phyloP scores from a whole-genome alignment of 2,888 invertebrate genomes.

The Cetonia aurata region DNA sequence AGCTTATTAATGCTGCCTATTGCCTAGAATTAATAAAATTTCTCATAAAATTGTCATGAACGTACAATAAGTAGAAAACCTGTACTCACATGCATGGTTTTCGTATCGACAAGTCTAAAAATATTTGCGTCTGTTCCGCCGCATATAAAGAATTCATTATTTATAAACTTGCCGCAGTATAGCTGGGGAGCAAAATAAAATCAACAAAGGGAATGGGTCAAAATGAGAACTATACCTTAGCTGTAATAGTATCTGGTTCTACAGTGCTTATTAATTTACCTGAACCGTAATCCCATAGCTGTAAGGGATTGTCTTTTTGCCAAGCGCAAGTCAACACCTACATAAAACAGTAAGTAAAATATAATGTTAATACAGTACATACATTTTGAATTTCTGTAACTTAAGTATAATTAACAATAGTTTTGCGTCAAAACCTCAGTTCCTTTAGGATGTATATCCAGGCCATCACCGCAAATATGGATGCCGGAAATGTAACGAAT shows the following conservation, averaged over 20 bases:
- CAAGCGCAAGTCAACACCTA: constrained; percentile 77
- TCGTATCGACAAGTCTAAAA: constrained; percentile 73
- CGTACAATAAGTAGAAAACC: constrained; percentile 2
- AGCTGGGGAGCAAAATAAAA: constrained; percentile 67
- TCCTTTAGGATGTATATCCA: constrained; percentile 75
- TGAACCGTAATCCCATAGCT: constrained; percentile 77
- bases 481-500: constrained; percentile 72
- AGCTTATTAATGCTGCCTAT: constrained; percentile 70
- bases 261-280: constrained; percentile 73
- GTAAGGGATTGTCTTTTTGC: constrained; percentile 73
- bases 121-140: constrained; percentile 74
- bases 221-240: constrained; percentile 54
- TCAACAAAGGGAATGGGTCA: background rate
- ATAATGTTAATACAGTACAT: too few relatives aligned
- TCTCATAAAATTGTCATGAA: constrained; percentile 8
- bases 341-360: too few relatives aligned
- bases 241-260: constrained; percentile 68
- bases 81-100: constrained; percentile 70
- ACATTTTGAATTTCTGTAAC: too few relatives aligned
- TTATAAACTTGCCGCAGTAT: constrained; percentile 74
- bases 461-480: constrained; percentile 76
- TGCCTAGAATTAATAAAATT: constrained; percentile 65
- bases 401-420: background rate
- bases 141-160: constrained; percentile 71
- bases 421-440: constrained; percentile 68